A percentile compares a stretch with the other conserved stretches of the same genome.
Conservation (phyloP, 2,888 invertebrate genomes). For the Chesias legatella region DNA sequence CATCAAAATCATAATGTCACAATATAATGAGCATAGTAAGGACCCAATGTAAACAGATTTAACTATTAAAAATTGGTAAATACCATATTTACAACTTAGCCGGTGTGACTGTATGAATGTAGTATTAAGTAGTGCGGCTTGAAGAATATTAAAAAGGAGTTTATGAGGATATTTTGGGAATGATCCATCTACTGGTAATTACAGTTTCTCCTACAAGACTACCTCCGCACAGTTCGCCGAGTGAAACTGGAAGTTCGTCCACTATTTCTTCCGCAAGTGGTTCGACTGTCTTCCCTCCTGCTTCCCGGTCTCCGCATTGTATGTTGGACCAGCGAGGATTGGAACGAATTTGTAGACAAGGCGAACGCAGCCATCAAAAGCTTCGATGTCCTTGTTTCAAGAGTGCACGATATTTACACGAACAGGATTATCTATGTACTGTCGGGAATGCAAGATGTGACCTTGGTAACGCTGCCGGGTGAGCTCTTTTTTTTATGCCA, state of each 20-base stretch:
- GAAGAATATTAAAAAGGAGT: too few relatives aligned
- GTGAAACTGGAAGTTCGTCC: slow-evolving; percentile 95
- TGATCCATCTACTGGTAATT: too few relatives aligned
- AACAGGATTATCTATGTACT: slow-evolving; percentile 94
- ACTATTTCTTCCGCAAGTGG: slow-evolving; percentile 92
- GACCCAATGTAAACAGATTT: too few relatives aligned
- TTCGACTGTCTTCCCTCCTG: slow-evolving; percentile 89
- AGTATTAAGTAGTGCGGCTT: too few relatives aligned
- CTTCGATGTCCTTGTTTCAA: slow-evolving; percentile 87
- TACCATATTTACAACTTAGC: too few relatives aligned
- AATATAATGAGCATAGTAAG: too few relatives aligned
- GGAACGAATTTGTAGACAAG: slow-evolving; percentile 88
- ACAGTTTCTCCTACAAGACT: slow-evolving; percentile 89
- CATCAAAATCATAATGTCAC: too few relatives aligned
- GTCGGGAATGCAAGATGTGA: slow-evolving; percentile 92
- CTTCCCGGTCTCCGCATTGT: slow-evolving; percentile 90
- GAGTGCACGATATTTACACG: slow-evolving; percentile 94
- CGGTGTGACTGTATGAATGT: too few relatives aligned
- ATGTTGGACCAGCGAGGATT: slow-evolving; percentile 93
- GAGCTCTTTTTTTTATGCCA: slow-evolving; percentile 13
- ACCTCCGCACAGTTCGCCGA: slow-evolving; percentile 84
- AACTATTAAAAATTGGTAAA: too few relatives aligned
- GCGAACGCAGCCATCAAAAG: slow-evolving; percentile 89
- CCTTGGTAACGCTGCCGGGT: slow-evolving; percentile 89
- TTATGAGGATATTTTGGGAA: too few relatives aligned